Evolutionary conservation across 2,888 invertebrate species (phyloP), one percentile per base, ranked within the genome.

Genomic region (Drosophila macrothrix): DNA sequence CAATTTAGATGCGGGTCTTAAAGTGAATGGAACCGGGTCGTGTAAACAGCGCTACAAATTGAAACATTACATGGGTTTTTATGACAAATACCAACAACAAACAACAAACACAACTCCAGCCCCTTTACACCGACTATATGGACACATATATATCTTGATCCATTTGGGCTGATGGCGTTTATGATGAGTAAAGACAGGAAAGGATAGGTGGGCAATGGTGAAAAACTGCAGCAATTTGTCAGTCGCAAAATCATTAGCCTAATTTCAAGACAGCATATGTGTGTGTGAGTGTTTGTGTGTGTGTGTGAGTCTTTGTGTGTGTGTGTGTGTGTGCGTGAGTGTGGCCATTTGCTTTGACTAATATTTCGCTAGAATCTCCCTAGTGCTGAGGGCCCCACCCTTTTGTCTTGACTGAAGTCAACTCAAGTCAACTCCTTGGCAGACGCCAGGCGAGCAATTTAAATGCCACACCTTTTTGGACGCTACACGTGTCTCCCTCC

Each of bases 141-240:
- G 29, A n/a, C 39, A 39, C n/a, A 4, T 31, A 61, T 29, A 61
- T 74, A 29, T 54, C 43, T 67, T 78, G 86, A 75, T 74, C 74
- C 63, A 77, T 28, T 64, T 67, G 68, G 33, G 10, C 28, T 19
- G 59, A 39, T 63, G 60, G 54, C 50, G 49, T 62, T 64, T 62
- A 56, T 81, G 77, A 79, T 83, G 83, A 76, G 73, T 73, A 73
- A 81, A 64, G 69, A 49, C 60, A 68, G 76, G 75, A 73, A 73
- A 78, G 72, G 69, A 56, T 56, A 67, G 76, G 73, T 58, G 63
- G 39, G 16, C 54, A 35, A 35, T 28, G 14, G 33, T 14, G 62
- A 29, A 80, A 63, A 90, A 88, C 85, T 85, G 85, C 85, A 78
- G 83, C 76, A 82, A 85, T 85, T 88, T 85, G 88, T 88, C 83